A percentile compares a stretch with the other conserved stretches of the same genome.
Evolutionary conservation across 2,113 vertebrate species (phyloP).

Genomic region (Aplodontia rufa): DNA sequence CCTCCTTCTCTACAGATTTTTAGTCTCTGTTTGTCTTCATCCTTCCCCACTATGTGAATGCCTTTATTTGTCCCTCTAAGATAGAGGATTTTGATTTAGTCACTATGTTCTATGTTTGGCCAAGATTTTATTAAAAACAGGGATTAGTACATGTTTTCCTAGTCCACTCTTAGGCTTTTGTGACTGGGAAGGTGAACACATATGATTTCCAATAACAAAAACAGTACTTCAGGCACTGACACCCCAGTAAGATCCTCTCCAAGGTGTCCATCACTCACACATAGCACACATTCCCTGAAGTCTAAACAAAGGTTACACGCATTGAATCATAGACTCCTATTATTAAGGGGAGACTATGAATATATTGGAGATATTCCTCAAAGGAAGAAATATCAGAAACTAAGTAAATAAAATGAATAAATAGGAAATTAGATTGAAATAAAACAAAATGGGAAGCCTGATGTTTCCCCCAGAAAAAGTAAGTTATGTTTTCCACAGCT

Average conservation of each 20-base stretch:
- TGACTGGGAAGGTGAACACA: background rate
- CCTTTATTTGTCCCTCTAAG: background rate
- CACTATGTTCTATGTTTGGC: background rate
- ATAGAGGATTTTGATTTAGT: background rate
- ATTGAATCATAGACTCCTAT: background rate
- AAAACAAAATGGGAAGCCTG: constrained; percentile 22
- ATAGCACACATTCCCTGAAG: background rate
- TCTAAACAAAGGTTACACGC: background rate
- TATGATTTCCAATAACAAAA: background rate
- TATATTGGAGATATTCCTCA: background rate
- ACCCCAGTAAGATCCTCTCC: background rate
- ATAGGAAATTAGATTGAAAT: constrained; percentile 39
- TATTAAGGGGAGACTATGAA: background rate
- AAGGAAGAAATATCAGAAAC: background rate
- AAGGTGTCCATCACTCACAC: background rate
- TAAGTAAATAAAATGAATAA: constrained; percentile 22
- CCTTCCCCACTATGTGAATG: background rate
- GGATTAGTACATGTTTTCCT: background rate
- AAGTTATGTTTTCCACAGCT: constrained; percentile 60
- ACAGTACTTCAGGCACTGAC: background rate
- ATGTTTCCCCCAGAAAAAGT: constrained; percentile 15
- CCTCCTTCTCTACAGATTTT: background rate
- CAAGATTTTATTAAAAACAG: background rate
- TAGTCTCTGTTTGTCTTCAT: background rate
- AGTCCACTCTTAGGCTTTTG: background rate